Conservation (phyloP, 2,113 vertebrate genomes). For the Salvelinus alpinus region DNA sequence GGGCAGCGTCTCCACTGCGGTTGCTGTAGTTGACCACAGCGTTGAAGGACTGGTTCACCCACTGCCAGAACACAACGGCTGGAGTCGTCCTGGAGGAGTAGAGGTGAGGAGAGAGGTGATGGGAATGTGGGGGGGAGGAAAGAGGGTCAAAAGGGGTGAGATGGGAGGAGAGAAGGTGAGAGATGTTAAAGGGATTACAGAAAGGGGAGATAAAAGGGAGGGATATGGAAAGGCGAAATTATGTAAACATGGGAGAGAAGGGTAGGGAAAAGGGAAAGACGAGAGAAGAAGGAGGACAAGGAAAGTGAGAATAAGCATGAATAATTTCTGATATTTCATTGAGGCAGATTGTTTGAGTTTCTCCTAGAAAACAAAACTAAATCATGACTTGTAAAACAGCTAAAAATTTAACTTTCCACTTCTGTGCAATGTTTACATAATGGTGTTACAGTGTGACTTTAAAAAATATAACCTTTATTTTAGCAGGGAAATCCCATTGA, state of each 20-base stretch:
- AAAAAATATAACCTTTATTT: background rate
- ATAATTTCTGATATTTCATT: background rate
- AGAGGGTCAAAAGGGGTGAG: background rate
- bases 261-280: no score
- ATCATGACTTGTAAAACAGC: background rate
- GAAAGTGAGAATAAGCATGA: no score
- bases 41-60: conserved; percentile 98
- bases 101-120: background rate
- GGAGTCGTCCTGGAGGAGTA: conserved; percentile 84
- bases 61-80: conserved; percentile 95
- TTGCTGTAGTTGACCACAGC: conserved; percentile 97
- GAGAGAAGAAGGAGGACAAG: no score
- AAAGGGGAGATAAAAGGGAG: no score
- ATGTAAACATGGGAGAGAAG: no score
- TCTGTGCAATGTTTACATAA: background rate
- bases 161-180: background rate
- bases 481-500: no score
- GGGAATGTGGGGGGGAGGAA: no score
- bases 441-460: background rate
- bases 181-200: background rate
- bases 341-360: background rate
- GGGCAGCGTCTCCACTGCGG: conserved; percentile 91
- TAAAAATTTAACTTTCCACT: background rate
- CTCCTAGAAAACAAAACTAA: background rate
- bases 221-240: no score